Evolutionary conservation across 1,140 invertebrate genomes (phyloP).

Genomic region (Sycophila sp.): DNA sequence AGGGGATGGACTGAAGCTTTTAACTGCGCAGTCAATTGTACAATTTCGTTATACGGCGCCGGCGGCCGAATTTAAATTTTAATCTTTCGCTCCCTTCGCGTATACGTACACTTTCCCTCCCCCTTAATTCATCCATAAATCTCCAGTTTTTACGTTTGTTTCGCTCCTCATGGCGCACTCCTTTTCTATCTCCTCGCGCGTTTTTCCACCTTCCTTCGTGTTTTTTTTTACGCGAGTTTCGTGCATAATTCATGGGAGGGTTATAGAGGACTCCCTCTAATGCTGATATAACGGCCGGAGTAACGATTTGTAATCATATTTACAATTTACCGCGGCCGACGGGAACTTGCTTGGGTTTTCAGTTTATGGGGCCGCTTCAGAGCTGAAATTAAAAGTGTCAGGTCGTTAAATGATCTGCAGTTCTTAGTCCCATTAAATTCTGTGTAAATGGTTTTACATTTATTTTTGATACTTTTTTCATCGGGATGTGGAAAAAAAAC

Average conservation of each 20-base stretch:
- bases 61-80: constrained; percentile 22
- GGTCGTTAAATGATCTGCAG: too few species aligned
- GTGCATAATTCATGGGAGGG: constrained; percentile 9
- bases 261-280: not conserved
- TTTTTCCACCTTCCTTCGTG: not conserved
- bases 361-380: not conserved
- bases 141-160: constrained; percentile 16
- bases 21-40: constrained; percentile 13
- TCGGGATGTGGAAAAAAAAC: too few species aligned
- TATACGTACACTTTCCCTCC: not conserved
- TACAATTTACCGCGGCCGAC: not conserved
- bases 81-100: constrained; percentile 13
- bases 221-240: not conserved
- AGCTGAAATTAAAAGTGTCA: not conserved
- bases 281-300: not conserved
- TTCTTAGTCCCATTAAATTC: too few species aligned
- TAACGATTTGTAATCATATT: constrained; percentile 27
- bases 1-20: too few species aligned
- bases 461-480: too few species aligned
- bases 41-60: not conserved
- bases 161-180: constrained; percentile 4
- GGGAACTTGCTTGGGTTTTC: not conserved
- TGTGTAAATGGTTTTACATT: too few species aligned
- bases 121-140: constrained; percentile 28
- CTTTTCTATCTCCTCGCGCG: not conserved